Base-by-base conservation (phyloP, 2,797 vertebrate species). In the Onychomys leucogaster region DNA sequence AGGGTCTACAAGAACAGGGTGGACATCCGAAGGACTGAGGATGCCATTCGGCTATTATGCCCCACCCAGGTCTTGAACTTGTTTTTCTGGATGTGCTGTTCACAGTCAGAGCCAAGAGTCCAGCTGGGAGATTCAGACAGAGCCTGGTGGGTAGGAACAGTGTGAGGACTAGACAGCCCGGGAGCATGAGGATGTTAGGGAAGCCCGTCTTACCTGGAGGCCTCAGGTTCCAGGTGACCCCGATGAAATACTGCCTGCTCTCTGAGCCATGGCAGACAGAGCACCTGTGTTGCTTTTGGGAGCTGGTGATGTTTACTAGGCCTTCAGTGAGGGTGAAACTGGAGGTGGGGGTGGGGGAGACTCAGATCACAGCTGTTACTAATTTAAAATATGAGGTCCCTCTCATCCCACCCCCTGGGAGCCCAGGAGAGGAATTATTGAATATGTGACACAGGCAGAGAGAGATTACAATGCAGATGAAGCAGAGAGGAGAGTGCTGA, bases 401-500 rank as follows among this genome's bases (percentile, higher is more conserved):
- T 55, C 59, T 91, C 82, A 29, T 75, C 67, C 49, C 63, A 61
- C 41, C 69, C 75, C 82, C 85, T 52, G 67, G 90, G 67, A 95
- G 63, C 52, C 49, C 90, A 96, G 95, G 89, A 96, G 95, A 96
- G 97, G 96, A 96, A 93, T 96, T 98, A 98, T 97, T 98, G 98
- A 98, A 77, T 97, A 95, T 98, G 96, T 98, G 98, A 98, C 97
- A 97, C 2, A 29, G 90, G 90, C 81, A 34, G 97, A 98, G 97
- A 98, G 93, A 95, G 94, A 98, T 97, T 69, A 92, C 96, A 46
- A 1, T 34, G 97, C 97, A 97, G 98, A 94, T 96, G 98, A 97
- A 98, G 95, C 84, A 93, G 97, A 89, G 84, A 49, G 84, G 95
- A 94, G 96, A 96, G 93, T 97, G 98, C 94, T 89, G 96, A 97